Evolutionary conservation across 2,888 invertebrate species (phyloP), one percentile per base, ranked within the genome.

Genomic region (Muscina levida): DNA sequence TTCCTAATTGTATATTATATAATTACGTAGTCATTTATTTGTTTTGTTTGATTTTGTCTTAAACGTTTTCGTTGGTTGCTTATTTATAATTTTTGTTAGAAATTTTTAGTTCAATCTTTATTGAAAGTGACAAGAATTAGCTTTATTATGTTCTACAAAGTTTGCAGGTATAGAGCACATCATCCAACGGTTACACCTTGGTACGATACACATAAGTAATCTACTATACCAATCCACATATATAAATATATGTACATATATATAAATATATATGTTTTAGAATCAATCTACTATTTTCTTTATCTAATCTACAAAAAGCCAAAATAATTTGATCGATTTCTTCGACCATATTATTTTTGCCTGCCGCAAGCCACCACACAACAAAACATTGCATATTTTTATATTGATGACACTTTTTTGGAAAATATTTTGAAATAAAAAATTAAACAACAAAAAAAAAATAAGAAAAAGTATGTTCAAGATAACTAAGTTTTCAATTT

Each of bases 301-400:
- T 51, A 19, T 2, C 51, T 51, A 51, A 51, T 10, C 31, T 22
- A 51, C 19, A 51, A 59, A 31, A 6, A 17, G 5, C 2, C 13
- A 26, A 56, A 56, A 26, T n/a, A 5, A 24, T 56, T 11, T 39
- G 11, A 39, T 39, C 3, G 17, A 39, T 39, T 39, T 19, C 1
- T 8, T 39, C 19, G 11, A 59, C n/a, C 24, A 19, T 37, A 17
- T 17, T 15, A 15, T 17, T 57, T 57, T 57, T 59, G 11, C 31
- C 11, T 59, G 19, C 22, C 42, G 62, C 39, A 62, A 42, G 62
- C 62, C 62, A 39, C 42, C 62, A 62, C 62, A 62, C 62, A 19
- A 31, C 31, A n/a, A 31, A 31, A 57, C 37, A 22, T 37, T 59
- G 31, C 37, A 59, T 31, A 22, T 62, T 62, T 59, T 57, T 31